Evolutionary conservation across 2,797 vertebrate species (phyloP).

Genomic region (Paratrypauchen microcephalus): DNA sequence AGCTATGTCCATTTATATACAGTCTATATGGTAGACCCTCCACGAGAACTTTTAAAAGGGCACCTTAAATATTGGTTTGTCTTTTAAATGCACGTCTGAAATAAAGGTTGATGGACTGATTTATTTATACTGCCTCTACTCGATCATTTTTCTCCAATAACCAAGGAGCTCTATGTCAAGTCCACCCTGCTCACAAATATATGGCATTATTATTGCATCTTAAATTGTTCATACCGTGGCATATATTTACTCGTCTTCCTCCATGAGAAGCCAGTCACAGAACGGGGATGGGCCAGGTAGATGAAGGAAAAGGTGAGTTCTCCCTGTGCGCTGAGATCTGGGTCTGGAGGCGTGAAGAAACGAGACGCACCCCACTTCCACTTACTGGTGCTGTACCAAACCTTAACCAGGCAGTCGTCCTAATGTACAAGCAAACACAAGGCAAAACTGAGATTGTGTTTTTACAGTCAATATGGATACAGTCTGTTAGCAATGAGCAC

Average conservation of each 20-base stretch:
- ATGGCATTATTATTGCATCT: neutral
- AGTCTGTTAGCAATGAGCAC: too few species aligned
- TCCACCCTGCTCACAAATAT: neutral
- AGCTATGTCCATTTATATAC: too few species aligned
- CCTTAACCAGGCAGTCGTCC: slow-evolving; percentile 96
- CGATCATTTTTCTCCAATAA: neutral
- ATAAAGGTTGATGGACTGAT: too few species aligned
- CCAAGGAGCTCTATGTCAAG: neutral
- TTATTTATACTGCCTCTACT: neutral
- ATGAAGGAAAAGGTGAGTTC: slow-evolving; percentile 92
- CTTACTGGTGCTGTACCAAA: slow-evolving; percentile 93
- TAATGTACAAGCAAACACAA: slow-evolving; percentile 50
- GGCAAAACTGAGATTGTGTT: neutral
- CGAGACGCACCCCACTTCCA: slow-evolving; percentile 85
- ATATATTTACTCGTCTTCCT: slow-evolving; percentile 96
- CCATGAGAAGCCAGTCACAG: slow-evolving; percentile 95
- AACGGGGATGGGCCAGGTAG: slow-evolving; percentile 95
- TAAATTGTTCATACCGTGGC: slow-evolving; percentile 80
- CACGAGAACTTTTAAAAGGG: too few species aligned
- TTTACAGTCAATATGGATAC: neutral
- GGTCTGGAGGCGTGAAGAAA: slow-evolving; percentile 79
- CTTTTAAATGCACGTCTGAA: too few species aligned
- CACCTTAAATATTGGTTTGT: too few species aligned
- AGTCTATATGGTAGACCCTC: too few species aligned
- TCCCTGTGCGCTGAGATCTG: slow-evolving; percentile 65